Evolutionary conservation across 2,797 vertebrate genomes (phyloP).

Genomic region (Premnoplex brunnescens): DNA sequence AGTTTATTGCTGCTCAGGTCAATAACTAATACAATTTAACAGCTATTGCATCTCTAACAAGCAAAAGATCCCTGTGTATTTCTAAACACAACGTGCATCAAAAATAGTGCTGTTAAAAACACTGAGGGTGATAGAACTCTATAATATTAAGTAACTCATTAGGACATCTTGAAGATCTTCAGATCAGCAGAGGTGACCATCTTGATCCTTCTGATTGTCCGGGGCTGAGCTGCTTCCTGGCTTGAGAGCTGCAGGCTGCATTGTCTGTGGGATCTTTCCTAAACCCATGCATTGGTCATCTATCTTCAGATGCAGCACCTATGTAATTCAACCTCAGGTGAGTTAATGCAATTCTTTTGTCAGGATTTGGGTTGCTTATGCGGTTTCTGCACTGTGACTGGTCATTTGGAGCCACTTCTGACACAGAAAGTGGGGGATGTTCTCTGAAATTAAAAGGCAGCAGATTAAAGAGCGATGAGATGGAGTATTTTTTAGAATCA

Average conservation of each 20-base stretch:
- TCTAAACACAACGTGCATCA: background rate
- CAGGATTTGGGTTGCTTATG: background rate
- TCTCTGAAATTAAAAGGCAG: background rate
- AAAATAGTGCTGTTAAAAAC: background rate
- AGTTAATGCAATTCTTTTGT: rapidly evolving
- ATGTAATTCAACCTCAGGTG: rapidly evolving
- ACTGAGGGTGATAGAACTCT: background rate
- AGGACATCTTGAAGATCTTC: background rate
- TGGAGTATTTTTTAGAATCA: background rate
- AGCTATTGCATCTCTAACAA: constrained; percentile 43
- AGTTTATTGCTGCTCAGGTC: constrained; percentile 51
- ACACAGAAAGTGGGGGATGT: background rate
- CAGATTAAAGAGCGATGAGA: background rate
- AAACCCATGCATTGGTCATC: background rate
- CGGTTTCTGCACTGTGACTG: background rate
- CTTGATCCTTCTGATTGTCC: background rate
- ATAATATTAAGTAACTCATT: background rate
- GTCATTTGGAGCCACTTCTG: background rate
- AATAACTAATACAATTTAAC: constrained; percentile 65
- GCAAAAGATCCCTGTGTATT: background rate
- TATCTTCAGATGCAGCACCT: background rate
- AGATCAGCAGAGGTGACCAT: background rate
- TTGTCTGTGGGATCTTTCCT: background rate
- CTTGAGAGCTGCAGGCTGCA: background rate
- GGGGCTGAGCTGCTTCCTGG: background rate